Evolutionary conservation across 2,888 invertebrate genomes (phyloP), one percentile per base, ranked within the genome.

Genomic region (Germaria angustata): DNA sequence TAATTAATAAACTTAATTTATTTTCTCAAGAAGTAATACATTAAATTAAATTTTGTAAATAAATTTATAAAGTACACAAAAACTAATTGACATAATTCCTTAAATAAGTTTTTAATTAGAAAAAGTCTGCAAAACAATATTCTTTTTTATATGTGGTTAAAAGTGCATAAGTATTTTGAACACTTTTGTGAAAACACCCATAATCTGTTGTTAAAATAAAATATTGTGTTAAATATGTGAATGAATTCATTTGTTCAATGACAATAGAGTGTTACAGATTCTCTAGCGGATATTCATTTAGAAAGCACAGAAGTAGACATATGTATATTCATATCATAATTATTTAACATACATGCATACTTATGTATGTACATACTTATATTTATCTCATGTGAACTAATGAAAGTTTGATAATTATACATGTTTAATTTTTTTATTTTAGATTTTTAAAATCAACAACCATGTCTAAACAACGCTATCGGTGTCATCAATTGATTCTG

Each of bases 221-320:
- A 73, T 63, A 53, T 69, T 63, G 46, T 81, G 46, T 68, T 66
- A 61, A 78, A 55, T 63, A 55, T 78, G 63, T 78, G 78, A 78
- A 68, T 69, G 78, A 73, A 65, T 69, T 78, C 65, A 81, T 81
- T 81, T 81, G 68, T 57, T 75, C 24, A 34, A 65, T 24, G 65
- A 65, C 57, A 22, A 63, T 69, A 53, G 66, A 53, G 61, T 44
- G 63, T 28, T 55, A 69, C 9, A 41, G 81, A 39, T 55, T 61
- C 32, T 46, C 13, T 13, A 46, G 41, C 77, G 73, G 57, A 15
- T 81, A 78, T 39, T 55, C 55, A 78, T 39, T 55, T 46, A 39
- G 44, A 51, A 63, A 44, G 5, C n/a, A 24, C 3, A 46, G 22
- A 39, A 8, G 39, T 6, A 51, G 13, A 28, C 15, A n/a, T n/a